Evolutionary conservation across 2,888 invertebrate genomes (phyloP).

Genomic region (Stenchaetothrips biformis): DNA sequence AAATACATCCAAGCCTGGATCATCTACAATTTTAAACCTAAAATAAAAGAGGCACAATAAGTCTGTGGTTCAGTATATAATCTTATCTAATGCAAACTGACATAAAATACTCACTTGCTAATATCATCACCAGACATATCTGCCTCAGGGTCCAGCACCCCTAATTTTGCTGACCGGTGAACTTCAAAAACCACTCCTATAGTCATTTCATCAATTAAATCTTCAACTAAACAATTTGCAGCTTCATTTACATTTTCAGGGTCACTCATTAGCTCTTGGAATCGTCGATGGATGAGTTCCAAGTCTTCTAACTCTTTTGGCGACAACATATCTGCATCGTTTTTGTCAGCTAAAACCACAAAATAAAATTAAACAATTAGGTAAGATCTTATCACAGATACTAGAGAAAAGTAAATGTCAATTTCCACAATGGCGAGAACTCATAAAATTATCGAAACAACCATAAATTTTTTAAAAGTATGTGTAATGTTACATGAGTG

Average conservation of each 20-base stretch:
- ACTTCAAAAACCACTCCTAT: conserved; percentile 17
- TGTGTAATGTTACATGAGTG: too few species aligned
- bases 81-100: neutral
- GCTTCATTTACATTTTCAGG: neutral
- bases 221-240: neutral
- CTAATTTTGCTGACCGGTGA: neutral
- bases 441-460: neutral
- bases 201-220: conserved; percentile 11
- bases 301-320: neutral
- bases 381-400: neutral
- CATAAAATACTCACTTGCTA: neutral
- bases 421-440: neutral
- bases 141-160: conserved; percentile 1
- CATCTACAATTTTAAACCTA: conserved; percentile 9
- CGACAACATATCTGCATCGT: neutral
- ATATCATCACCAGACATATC: conserved; percentile 3
- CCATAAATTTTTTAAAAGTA: too few species aligned
- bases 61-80: neutral
- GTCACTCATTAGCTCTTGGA: conserved; percentile 5
- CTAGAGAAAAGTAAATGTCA: neutral
- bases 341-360: neutral
- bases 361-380: neutral
- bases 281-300: neutral
- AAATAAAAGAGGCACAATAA: neutral
- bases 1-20: neutral